These are phyloP conservation scores for Patella ulyssiponensis DNA, from an alignment of 2,888 invertebrate species.

Conservation along the genomic window DNA sequence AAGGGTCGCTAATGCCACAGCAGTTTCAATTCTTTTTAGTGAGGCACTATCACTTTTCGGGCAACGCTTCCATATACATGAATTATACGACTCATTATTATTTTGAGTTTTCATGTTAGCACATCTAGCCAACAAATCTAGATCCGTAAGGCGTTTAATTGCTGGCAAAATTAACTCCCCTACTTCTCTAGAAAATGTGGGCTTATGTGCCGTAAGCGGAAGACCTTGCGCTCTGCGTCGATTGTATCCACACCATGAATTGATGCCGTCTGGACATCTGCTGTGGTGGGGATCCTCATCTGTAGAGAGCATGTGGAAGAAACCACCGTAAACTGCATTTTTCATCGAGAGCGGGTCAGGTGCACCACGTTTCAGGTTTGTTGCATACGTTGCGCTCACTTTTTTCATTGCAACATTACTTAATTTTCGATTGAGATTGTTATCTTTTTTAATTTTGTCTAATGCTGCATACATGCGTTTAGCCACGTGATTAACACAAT, in stretches of 20 bases:
- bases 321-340: constrained; percentile 16
- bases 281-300: constrained; percentile 11
- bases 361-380: constrained; percentile 12
- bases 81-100: constrained; percentile 22
- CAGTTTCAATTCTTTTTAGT: constrained; percentile 1
- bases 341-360: constrained; percentile 23
- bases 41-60: constrained; percentile 19
- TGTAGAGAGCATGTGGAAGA: constrained; percentile 20
- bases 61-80: constrained; percentile 18
- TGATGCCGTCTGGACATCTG: background rate
- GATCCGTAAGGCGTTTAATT: constrained; percentile 18
- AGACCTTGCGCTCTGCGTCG: no score
- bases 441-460: background rate
- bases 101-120: constrained; percentile 24
- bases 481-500: constrained; percentile 18
- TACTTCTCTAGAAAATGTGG: background rate
- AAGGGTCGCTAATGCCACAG: background rate
- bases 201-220: no score
- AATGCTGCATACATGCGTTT: constrained; percentile 14
- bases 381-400: constrained; percentile 15
- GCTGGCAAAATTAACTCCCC: constrained; percentile 5
- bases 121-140: constrained; percentile 21
- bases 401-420: background rate
- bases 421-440: background rate
- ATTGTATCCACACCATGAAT: no score